Evolutionary conservation across 2,113 vertebrate genomes (phyloP).

Genomic region (Pheucticus melanocephalus): DNA sequence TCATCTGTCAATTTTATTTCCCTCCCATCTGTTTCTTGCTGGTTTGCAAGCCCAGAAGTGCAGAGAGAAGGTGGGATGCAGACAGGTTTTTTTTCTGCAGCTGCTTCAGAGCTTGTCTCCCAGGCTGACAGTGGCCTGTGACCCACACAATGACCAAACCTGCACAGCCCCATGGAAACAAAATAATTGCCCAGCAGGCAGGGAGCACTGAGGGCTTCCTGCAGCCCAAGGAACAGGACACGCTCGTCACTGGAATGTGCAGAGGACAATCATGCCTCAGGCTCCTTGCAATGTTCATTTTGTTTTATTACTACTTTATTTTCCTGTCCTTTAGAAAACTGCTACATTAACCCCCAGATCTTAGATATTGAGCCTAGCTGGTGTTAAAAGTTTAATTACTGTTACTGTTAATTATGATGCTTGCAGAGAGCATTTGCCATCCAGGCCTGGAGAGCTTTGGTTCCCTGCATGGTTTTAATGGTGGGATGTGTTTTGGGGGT

Average conservation of each 20-base stretch:
- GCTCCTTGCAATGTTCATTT: not conserved
- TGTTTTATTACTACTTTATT: slow-evolving; percentile 12
- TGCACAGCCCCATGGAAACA: not conserved
- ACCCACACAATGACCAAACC: not conserved
- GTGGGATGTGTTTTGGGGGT: not conserved
- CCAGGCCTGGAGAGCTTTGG: not conserved
- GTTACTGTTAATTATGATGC: not conserved
- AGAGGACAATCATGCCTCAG: not conserved
- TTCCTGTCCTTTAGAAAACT: slow-evolving; percentile 27
- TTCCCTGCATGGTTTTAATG: not conserved
- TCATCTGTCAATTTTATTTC: slow-evolving; percentile 53
- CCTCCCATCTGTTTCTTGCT: slow-evolving; percentile 22
- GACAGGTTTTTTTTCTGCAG: not conserved
- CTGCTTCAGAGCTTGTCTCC: not conserved
- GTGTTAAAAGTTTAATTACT: slow-evolving; percentile 41
- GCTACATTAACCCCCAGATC: slow-evolving; percentile 16
- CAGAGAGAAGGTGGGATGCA: not conserved
- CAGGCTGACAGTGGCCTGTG: not conserved
- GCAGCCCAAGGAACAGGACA: not conserved
- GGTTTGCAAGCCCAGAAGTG: not conserved
- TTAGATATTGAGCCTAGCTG: not conserved
- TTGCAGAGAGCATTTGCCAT: not conserved
- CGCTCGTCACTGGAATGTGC: not conserved
- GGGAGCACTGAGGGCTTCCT: not conserved
- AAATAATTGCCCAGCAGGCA: not conserved